Percentiles rank a stretch among this genome's conserved stretches.
Evolutionary conservation across 2,113 vertebrate species (phyloP).

Genomic region (Caracal caracal): DNA sequence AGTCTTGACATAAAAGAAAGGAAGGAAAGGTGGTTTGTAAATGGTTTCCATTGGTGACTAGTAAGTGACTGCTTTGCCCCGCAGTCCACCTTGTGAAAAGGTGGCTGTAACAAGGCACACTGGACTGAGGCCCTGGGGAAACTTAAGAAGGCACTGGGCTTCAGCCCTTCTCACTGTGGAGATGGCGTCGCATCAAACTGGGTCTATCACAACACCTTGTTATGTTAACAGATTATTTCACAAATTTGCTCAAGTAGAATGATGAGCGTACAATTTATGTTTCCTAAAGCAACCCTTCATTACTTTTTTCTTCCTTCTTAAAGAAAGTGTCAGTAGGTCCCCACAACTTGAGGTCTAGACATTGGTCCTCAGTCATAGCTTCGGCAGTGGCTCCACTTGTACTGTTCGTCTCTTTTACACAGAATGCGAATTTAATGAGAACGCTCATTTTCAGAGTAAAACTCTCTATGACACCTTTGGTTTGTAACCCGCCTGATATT

Average conservation of each 20-base stretch:
- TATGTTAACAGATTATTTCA: not conserved
- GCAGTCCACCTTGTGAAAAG: not conserved
- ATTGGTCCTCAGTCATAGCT: not conserved
- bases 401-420: not conserved
- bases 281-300: not conserved
- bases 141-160: not conserved
- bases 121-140: not conserved
- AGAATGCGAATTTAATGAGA: not conserved
- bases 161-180: not conserved
- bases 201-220: not conserved
- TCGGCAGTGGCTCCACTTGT: not conserved
- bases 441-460: not conserved
- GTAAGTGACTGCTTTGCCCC: not conserved
- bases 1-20: not conserved
- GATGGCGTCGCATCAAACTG: not conserved
- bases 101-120: not conserved
- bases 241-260: not conserved
- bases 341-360: not conserved
- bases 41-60: not conserved
- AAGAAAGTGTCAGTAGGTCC: not conserved
- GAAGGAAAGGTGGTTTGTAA: not conserved
- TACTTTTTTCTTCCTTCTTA: not conserved
- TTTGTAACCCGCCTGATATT: not conserved
- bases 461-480: not conserved
- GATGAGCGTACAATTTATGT: not conserved